phyloP scores from a whole-genome alignment of 2,797 vertebrate species.

The Crenuchus spilurus region DNA sequence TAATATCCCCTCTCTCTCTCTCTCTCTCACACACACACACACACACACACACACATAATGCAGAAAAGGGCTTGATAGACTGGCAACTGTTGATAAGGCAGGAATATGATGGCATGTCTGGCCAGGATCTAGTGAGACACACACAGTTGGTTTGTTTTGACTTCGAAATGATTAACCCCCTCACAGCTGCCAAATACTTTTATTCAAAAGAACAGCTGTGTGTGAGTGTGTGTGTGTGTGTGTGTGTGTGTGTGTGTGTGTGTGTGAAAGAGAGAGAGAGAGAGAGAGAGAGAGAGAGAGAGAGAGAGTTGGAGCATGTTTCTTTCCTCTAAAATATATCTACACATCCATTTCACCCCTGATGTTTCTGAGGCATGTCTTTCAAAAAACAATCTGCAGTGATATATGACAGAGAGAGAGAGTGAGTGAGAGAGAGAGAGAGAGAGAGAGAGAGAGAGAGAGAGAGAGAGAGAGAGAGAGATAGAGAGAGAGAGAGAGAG shows the following conservation, averaged over 20 bases:
- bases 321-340: not conserved
- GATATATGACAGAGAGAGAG: not conserved
- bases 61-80: constrained; percentile 1
- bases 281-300: not conserved
- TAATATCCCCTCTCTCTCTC: not conserved
- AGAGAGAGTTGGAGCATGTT: not conserved
- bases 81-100: constrained; percentile 25
- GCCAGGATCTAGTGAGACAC: not conserved
- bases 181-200: constrained; percentile 35
- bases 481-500: not conserved
- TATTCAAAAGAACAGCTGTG: constrained; percentile 30
- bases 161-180: constrained; percentile 37
- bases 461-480: not conserved
- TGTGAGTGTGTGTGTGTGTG: no score
- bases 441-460: not conserved
- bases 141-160: constrained; percentile 15
- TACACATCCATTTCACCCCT: not conserved
- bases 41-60: not conserved
- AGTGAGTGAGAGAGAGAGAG: not conserved
- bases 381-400: not conserved
- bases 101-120: constrained; percentile 38
- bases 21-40: not conserved
- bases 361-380: not conserved
- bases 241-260: no score
- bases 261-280: not conserved